Evolutionary conservation across 2,888 invertebrate species (phyloP).

Genomic region (Agrilus cyanescens): DNA sequence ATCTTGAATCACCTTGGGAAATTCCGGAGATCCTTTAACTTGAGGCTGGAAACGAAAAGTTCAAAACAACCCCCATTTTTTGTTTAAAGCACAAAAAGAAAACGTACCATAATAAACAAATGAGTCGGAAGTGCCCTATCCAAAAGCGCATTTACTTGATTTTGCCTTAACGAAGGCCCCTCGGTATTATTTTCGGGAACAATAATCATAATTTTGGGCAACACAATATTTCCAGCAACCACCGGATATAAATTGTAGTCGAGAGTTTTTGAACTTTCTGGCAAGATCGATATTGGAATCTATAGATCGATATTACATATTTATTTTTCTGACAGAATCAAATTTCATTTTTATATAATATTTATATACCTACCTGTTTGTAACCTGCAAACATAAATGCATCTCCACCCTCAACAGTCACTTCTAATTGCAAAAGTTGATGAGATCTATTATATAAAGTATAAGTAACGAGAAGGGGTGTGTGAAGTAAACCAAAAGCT

Average conservation of each 20-base stretch:
- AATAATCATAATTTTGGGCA: conserved; percentile 49
- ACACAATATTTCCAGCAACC: conserved; percentile 58
- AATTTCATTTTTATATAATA: conserved; percentile 1
- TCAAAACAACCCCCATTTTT: conserved; percentile 1
- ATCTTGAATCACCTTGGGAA: background rate
- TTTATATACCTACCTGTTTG: conserved; percentile 53
- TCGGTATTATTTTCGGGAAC: conserved; percentile 35
- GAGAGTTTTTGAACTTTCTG: conserved; percentile 47
- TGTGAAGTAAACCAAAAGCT: conserved; percentile 63
- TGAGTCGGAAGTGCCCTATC: conserved; percentile 50
- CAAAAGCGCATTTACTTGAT: conserved; percentile 42
- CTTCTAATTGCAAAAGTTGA: conserved; percentile 57
- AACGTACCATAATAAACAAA: conserved; percentile 52
- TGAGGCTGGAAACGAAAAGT: conserved; percentile 21
- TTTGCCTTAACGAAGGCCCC: conserved; percentile 33
- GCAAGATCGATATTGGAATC: conserved; percentile 46
- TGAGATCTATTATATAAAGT: conserved; percentile 60
- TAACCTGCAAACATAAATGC: conserved; percentile 94
- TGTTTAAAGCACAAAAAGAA: background rate
- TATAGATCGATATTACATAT: conserved; percentile 18
- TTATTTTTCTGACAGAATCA: background rate
- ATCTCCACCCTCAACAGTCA: conserved; percentile 72
- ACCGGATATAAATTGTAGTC: conserved; percentile 73
- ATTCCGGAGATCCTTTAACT: conserved; percentile 20
- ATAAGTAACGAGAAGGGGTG: conserved; percentile 59